Conservation (phyloP, 2,888 invertebrate genomes). For the Agrochola lychnidis region DNA sequence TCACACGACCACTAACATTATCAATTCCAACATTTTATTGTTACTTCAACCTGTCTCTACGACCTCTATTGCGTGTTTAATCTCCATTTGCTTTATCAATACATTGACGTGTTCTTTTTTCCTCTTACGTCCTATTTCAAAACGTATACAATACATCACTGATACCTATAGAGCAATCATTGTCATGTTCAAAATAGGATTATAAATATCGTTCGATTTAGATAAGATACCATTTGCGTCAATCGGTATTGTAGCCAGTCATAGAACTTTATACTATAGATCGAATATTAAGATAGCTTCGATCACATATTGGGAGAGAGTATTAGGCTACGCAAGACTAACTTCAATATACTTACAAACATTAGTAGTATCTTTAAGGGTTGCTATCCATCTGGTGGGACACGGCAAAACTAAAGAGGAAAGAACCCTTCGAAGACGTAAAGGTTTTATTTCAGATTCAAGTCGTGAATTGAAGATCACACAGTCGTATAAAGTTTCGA, state of each 20-base stretch:
- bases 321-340: background rate
- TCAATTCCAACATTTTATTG: conserved; percentile 45
- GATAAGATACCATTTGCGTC: conserved; percentile 65
- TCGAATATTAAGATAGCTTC: conserved; percentile 31
- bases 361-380: too few species aligned
- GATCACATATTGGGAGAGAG: background rate
- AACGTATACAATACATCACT: conserved; percentile 55
- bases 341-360: background rate
- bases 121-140: conserved; percentile 44
- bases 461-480: background rate
- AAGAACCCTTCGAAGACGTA: background rate
- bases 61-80: conserved; percentile 56
- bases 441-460: background rate
- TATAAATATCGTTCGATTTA: conserved; percentile 49
- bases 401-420: background rate
- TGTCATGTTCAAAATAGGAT: conserved; percentile 58
- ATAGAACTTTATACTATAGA: conserved; percentile 61
- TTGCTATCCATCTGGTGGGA: background rate
- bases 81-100: conserved; percentile 53
- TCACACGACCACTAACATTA: conserved; percentile 22
- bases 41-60: conserved; percentile 35
- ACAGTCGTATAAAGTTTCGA: too few species aligned
- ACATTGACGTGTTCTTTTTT: conserved; percentile 47
- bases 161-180: conserved; percentile 51
- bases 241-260: conserved; percentile 57